Evolutionary conservation across 2,113 vertebrate species (phyloP).

Genomic region (Paralichthys olivaceus): DNA sequence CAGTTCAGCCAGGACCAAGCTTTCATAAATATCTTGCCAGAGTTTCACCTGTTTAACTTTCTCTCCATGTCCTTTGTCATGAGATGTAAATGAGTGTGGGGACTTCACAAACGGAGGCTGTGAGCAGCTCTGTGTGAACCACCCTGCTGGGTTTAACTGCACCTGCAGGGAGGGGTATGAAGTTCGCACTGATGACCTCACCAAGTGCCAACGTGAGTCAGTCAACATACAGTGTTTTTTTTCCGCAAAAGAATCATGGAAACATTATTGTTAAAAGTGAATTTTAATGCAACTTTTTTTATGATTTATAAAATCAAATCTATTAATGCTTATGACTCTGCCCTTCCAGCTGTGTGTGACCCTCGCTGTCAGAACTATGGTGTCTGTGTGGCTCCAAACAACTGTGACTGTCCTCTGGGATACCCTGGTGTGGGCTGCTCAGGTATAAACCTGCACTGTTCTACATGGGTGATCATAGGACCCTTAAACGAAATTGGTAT

Average conservation of each 20-base stretch:
- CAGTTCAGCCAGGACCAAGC: neutral
- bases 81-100: conserved; percentile 84
- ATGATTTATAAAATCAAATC: neutral
- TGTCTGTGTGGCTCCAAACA: conserved; percentile 82
- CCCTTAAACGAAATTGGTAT: neutral
- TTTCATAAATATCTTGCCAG: neutral
- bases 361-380: conserved; percentile 84
- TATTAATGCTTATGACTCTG: neutral
- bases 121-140: conserved; percentile 83
- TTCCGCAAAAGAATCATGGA: neutral
- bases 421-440: conserved; percentile 86
- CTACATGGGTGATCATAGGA: no score
- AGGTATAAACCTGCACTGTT: conserved; percentile 65
- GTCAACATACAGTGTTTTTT: neutral
- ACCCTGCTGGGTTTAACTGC: conserved; percentile 80
- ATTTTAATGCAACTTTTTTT: no score
- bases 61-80: conserved; percentile 10
- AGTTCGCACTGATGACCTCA: conserved; percentile 73
- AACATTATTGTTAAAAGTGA: neutral
- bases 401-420: conserved; percentile 84
- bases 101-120: conserved; percentile 84
- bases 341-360: conserved; percentile 80
- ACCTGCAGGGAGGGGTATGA: conserved; percentile 78
- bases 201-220: conserved; percentile 83
- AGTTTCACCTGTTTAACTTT: neutral